A percentile compares a stretch with the other conserved stretches of the same genome.
These are phyloP conservation scores for Oreotragus oreotragus DNA, from an alignment of 2,113 vertebrate species.

Conservation along the genomic window DNA sequence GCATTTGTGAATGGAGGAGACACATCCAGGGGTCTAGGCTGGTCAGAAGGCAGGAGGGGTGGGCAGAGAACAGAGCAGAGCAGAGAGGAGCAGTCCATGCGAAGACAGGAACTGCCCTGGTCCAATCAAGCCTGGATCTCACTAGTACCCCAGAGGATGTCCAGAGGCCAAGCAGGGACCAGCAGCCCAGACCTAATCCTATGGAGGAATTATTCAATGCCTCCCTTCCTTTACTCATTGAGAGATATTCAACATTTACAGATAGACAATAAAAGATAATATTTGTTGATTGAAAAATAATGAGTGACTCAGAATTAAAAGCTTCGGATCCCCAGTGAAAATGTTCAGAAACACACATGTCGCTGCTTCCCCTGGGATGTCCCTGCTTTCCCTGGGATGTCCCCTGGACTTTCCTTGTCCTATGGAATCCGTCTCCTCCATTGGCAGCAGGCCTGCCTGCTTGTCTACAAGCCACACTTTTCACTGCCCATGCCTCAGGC, in stretches of 20 bases:
- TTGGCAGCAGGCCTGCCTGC: neutral
- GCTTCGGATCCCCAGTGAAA: neutral
- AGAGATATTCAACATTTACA: neutral
- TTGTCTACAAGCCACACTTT: neutral
- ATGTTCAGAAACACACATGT: neutral
- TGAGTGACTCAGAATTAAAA: neutral
- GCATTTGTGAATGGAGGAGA: neutral
- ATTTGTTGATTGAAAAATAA: neutral
- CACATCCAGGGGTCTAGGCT: neutral
- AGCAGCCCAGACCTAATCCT: neutral
- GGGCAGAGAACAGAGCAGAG: neutral
- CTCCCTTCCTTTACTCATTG: neutral
- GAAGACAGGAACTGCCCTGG: neutral
- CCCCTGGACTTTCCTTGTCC: neutral
- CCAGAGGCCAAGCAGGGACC: neutral
- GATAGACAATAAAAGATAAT: neutral
- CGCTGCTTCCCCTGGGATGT: neutral
- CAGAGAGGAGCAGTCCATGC: no score
- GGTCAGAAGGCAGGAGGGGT: no score
- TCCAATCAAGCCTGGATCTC: neutral
- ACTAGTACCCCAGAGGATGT: neutral
- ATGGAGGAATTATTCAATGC: neutral
- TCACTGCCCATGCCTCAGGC: neutral
- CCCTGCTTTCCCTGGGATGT: no score
- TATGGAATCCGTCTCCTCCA: neutral